Evolutionary conservation across 1,140 invertebrate genomes (phyloP), one percentile per base, ranked within the genome.

Genomic region (Helicoverpa zea): DNA sequence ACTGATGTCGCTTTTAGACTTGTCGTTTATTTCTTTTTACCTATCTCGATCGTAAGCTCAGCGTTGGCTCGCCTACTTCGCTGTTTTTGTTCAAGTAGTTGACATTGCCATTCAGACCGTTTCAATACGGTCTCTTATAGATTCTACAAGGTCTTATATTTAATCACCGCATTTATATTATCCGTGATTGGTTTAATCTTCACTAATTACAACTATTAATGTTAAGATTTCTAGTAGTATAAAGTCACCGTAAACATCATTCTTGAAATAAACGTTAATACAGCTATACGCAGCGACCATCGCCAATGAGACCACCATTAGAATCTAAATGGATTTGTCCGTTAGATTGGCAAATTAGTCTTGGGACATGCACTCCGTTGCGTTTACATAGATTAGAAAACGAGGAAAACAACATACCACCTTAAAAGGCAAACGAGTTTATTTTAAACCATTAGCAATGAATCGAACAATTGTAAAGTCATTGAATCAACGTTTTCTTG

Each of bases 1-100:
- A 90, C 88, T 80, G 86, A 77, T 84, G 81, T 88, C 80, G 59
- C 64, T 87, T 84, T 83, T 83, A 84, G 84, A 84, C 88, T 88
- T 88, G 85, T 87, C 79, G 76, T 83, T 88, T 54, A 74, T 52
- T 74, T 52, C 29, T 54, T 64, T 77, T 66, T 58, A 43, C 29
- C 12, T 47, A 18, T 59, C 14, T 58, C 35, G 73, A 61, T 63
- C 63, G 35, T 76, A 30, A 76, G 35, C 7, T 63, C 58, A 63
- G 43, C 73, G 56, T 76, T 63, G 58, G 43, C 58, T 76, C 18
- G 73, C 73, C 58, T 76, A 29, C 58, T 73, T 43, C 54, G 5
- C 30, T 12, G 70, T 73, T 73, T 76, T 76, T 76, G 23, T 63
- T 23, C 54, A 47, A 56, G 35, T 13, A 52, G 13, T 61, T 61